Percentiles rank a stretch among this genome's conserved stretches.
Evolutionary conservation across 2,888 invertebrate genomes (phyloP).

Genomic region (Boloria selene): DNA sequence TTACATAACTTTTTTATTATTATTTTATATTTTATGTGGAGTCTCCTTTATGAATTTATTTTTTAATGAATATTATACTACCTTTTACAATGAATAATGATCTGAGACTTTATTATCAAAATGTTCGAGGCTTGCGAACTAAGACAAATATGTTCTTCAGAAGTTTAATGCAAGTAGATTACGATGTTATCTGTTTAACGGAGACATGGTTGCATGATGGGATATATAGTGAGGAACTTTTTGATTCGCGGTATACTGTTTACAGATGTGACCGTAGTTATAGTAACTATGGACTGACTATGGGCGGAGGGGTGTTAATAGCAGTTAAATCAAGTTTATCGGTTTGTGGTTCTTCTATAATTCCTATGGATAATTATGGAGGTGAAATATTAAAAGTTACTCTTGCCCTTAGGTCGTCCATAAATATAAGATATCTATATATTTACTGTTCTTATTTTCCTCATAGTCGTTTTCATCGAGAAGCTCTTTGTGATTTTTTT

Average conservation of each 20-base stretch:
- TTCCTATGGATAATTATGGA: background rate
- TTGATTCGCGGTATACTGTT: background rate
- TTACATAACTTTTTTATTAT: too few relatives aligned
- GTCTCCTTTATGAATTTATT: too few relatives aligned
- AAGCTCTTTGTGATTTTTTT: background rate
- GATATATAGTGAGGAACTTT: background rate
- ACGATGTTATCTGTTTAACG: too few relatives aligned
- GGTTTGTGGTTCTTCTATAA: background rate
- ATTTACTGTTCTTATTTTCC: slow-evolving; percentile 1
- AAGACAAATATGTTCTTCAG: too few relatives aligned
- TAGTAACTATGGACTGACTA: background rate
- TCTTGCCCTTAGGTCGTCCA: background rate
- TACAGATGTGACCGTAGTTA: background rate
- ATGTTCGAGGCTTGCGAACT: too few relatives aligned
- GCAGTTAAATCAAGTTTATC: slow-evolving; percentile 3
- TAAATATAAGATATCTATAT: background rate
- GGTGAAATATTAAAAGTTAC: background rate
- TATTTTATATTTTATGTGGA: too few relatives aligned
- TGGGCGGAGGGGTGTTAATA: slow-evolving; percentile 3
- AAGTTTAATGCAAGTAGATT: too few relatives aligned
- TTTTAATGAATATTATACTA: too few relatives aligned
- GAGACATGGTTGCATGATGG: too few relatives aligned
- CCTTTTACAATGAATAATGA: too few relatives aligned
- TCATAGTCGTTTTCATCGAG: background rate
- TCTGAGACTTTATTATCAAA: too few relatives aligned